Evolutionary conservation across 2,797 vertebrate species (phyloP).

Genomic region (Lutjanus argentimaculatus): DNA sequence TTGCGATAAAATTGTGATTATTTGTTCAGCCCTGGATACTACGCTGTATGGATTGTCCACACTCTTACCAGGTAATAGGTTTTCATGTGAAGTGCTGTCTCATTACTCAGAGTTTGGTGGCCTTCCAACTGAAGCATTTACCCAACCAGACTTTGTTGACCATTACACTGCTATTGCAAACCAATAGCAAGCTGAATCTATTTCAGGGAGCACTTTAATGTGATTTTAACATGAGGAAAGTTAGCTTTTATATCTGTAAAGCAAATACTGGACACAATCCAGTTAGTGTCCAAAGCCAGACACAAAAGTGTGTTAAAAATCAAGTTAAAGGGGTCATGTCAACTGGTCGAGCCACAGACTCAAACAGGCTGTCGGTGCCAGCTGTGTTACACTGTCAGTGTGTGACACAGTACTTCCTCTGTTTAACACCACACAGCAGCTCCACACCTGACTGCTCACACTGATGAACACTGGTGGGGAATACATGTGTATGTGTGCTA

Average conservation of each 20-base stretch:
- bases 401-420: not conserved
- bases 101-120: too few relatives aligned
- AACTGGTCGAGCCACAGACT: not conserved
- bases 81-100: too few relatives aligned
- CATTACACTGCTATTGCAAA: too few relatives aligned
- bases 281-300: not conserved
- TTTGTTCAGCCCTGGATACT: too few relatives aligned
- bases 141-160: too few relatives aligned
- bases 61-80: too few relatives aligned
- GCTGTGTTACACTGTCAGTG: slow-evolving; percentile 18
- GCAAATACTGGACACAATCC: not conserved
- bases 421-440: not conserved
- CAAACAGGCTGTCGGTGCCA: slow-evolving; percentile 18
- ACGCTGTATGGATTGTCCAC: too few relatives aligned
- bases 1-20: too few relatives aligned
- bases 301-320: not conserved
- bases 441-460: not conserved
- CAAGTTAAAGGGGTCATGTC: not conserved
- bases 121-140: too few relatives aligned
- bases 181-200: too few relatives aligned
- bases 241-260: not conserved
- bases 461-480: not conserved
- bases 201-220: not conserved
- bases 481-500: not conserved
- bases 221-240: not conserved